phyloP scores from a whole-genome alignment of 2,888 invertebrate species.

The Gryllus longicercus region DNA sequence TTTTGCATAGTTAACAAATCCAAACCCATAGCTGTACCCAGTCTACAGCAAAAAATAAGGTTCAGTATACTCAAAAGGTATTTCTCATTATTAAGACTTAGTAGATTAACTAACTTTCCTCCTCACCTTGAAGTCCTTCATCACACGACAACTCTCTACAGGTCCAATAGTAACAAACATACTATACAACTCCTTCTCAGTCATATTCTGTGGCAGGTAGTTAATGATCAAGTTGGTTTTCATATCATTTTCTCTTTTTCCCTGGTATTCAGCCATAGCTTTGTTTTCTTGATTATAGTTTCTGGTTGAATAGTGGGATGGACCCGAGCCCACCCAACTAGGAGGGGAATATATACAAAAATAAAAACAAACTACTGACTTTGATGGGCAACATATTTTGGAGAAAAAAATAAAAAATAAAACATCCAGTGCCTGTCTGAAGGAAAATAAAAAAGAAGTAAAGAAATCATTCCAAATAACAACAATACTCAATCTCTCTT shows the following conservation, averaged over 20 bases:
- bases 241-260: constrained; percentile 34
- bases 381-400: constrained; percentile 30
- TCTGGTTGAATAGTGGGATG: constrained; percentile 28
- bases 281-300: constrained; percentile 27
- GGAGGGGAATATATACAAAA: constrained; percentile 32
- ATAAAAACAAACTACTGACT: constrained; percentile 32
- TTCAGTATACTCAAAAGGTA: neutral
- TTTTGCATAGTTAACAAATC: constrained; percentile 86
- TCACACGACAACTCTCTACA: constrained; percentile 85
- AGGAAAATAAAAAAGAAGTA: constrained; percentile 31
- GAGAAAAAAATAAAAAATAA: constrained; percentile 30
- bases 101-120: neutral
- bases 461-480: constrained; percentile 20
- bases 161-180: constrained; percentile 87
- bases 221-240: constrained; percentile 88
- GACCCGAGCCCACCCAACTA: constrained; percentile 33
- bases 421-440: constrained; percentile 30
- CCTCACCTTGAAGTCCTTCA: constrained; percentile 80
- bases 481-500: neutral
- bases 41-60: constrained; percentile 54
- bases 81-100: neutral
- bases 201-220: constrained; percentile 91
- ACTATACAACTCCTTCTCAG: constrained; percentile 83
- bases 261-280: constrained; percentile 30
- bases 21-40: constrained; percentile 94